Evolutionary conservation across 1,140 invertebrate species (phyloP).

Genomic region (Pomacea maculata): DNA sequence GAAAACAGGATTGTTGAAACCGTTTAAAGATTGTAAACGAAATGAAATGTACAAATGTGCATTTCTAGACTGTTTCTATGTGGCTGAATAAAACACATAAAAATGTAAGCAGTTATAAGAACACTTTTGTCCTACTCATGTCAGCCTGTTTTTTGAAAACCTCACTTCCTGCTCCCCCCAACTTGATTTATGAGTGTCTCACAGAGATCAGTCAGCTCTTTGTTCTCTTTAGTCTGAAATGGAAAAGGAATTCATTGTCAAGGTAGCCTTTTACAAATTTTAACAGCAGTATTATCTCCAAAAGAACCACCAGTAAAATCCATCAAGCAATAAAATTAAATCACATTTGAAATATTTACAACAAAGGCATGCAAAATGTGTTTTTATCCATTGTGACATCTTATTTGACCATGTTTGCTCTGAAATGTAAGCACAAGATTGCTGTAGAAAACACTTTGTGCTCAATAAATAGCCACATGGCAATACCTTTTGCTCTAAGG

Average conservation of each 20-base stretch:
- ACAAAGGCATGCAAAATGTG: neutral
- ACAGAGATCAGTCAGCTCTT: constrained; percentile 78
- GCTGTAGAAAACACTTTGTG: neutral
- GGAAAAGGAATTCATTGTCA: constrained; percentile 12
- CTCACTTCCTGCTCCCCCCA: constrained; percentile 30
- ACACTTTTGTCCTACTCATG: too few species aligned
- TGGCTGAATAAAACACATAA: too few species aligned
- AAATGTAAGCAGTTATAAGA: too few species aligned
- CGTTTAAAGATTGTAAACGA: too few species aligned
- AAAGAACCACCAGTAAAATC: neutral
- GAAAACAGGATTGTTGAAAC: too few species aligned
- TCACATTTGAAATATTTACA: neutral
- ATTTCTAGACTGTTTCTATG: too few species aligned
- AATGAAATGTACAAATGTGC: too few species aligned
- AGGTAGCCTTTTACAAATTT: neutral
- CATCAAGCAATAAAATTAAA: neutral
- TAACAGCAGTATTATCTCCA: neutral
- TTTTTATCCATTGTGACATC: neutral
- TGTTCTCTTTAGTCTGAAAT: constrained; percentile 72
- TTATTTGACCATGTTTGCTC: neutral
- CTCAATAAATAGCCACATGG: neutral
- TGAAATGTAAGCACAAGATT: neutral
- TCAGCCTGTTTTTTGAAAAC: too few species aligned
- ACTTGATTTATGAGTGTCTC: constrained; percentile 77
- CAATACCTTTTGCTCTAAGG: constrained; percentile 72